These are phyloP conservation scores for Intellagama lesueurii DNA, from an alignment of 2,797 vertebrate species.

Conservation along the genomic window DNA sequence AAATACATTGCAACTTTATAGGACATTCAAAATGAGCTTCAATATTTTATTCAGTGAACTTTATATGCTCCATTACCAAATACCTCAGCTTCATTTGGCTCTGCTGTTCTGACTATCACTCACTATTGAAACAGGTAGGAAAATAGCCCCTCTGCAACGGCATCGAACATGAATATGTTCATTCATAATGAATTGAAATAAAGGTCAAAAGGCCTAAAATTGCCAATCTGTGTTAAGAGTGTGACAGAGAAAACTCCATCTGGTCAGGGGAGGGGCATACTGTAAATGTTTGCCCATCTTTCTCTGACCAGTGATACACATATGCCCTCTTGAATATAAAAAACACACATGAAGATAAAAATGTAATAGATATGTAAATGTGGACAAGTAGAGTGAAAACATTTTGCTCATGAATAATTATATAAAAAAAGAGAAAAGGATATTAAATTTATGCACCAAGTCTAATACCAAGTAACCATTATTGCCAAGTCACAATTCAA, in stretches of 20 bases:
- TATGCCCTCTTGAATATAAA: not conserved
- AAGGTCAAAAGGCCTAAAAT: conserved; percentile 5
- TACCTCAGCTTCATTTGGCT: conserved; percentile 49
- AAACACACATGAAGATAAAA: conserved; percentile 1
- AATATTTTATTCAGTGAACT: conserved; percentile 62
- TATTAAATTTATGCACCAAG: not conserved
- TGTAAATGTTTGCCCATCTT: not conserved
- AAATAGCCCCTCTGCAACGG: conserved; percentile 52
- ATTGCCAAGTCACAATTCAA: not conserved
- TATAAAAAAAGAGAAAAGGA: not conserved
- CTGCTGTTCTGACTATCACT: conserved; percentile 56
- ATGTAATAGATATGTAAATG: not conserved
- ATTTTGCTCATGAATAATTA: conserved; percentile 19
- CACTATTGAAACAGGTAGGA: conserved; percentile 60
- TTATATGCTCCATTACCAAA: conserved; percentile 61
- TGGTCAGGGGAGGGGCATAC: not conserved
- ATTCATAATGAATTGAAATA: conserved; percentile 55
- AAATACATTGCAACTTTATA: conserved; percentile 18
- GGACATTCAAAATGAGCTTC: conserved; percentile 56
- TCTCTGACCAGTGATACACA: not conserved
- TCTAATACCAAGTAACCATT: not conserved
- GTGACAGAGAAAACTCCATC: not conserved
- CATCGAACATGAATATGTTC: conserved; percentile 45
- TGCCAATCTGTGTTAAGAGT: not conserved
- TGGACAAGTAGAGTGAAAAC: not conserved